Base-by-base conservation (phyloP, 1,140 invertebrate species). In the Drosophila leontia region DNA sequence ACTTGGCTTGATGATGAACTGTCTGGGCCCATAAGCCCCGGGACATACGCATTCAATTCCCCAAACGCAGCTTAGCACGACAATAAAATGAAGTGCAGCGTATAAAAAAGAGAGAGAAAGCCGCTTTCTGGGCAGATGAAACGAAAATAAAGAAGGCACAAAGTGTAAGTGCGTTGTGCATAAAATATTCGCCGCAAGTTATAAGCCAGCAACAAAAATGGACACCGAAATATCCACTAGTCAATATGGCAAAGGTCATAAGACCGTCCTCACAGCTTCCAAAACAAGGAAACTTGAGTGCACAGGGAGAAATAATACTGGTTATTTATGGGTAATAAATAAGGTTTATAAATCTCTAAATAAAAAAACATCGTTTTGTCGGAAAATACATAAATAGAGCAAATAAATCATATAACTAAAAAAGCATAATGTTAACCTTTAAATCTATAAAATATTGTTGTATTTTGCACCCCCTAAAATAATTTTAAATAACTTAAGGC, bases 41-140 rank as follows among this genome's bases (percentile, higher is more conserved):
- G 84, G 85, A 88, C 78, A 87, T 84, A 80, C 72, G 85, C 84
- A 88, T 87, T 87, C 80, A 88, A 88, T 88, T 87, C 84, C 84
- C 84, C 80, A 78, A 87, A 78, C 84, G 80, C 72, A 88, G 84
- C 84, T 87, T 87, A 88, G 84, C 77, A 56, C 76, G 77, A 88
- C 74, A 87, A 87, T 87, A 87, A 87, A 87, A 87, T 88, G 84
- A 87, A 88, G 84, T 87, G 84, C 84, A 87, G 80, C 80, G 76
- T 60, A 84, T 78, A 87, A 80, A 87, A 72, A 80, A 64, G 7
- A n/a, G 4, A 51, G 12, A 12, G 44, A 57, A 69, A 77, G 63
- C 48, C 51, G 48, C 67, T 69, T 65, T 9, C 39, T 11, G 32
- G 39, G 15, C 47, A 69, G 47, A 69, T 48, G 63, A 55, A 81